These are phyloP conservation scores for Boleophthalmus pectinirostris DNA, from an alignment of 2,113 vertebrate genomes.

Conservation along the genomic window DNA sequence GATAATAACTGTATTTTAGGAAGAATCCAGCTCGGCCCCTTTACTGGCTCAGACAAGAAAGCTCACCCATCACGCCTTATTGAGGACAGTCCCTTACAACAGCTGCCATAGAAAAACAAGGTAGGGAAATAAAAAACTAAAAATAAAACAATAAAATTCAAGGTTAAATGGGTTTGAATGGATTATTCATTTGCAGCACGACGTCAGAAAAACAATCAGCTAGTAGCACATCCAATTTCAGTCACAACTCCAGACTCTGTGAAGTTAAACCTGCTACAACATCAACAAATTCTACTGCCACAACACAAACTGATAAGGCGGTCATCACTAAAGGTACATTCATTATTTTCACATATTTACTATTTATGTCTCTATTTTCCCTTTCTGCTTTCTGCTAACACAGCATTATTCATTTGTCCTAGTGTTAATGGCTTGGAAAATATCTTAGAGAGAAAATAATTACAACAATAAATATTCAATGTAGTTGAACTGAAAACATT, in stretches of 20 bases:
- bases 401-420: too few relatives aligned
- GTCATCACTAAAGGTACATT: constrained; percentile 36
- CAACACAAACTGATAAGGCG: background rate
- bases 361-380: background rate
- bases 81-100: constrained; percentile 83
- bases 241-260: background rate
- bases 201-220: constrained; percentile 41
- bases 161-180: background rate
- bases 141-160: background rate
- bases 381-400: background rate
- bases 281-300: background rate
- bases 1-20: constrained; percentile 30
- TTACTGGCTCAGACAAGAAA: constrained; percentile 80
- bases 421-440: too few relatives aligned
- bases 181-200: constrained; percentile 36
- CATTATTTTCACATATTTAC: background rate
- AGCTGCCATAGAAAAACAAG: constrained; percentile 83
- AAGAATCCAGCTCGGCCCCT: constrained; percentile 77
- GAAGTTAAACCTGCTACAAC: background rate
- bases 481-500: too few relatives aligned
- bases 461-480: too few relatives aligned
- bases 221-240: background rate
- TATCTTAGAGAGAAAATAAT: too few relatives aligned
- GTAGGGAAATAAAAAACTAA: constrained; percentile 48
- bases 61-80: constrained; percentile 83